phyloP scores from a whole-genome alignment of 2,797 vertebrate species.

The Heliangelus exortis region DNA sequence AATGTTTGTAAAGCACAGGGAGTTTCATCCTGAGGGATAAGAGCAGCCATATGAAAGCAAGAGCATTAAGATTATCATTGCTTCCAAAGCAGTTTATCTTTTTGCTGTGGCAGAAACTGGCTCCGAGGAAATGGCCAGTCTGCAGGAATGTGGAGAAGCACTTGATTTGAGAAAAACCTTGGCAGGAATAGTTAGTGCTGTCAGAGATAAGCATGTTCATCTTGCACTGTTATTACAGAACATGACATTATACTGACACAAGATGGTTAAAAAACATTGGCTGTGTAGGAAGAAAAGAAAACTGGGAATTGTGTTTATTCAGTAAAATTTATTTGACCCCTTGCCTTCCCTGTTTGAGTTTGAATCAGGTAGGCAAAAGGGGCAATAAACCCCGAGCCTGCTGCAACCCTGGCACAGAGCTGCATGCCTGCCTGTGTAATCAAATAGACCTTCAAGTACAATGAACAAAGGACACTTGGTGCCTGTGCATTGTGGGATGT shows the following conservation, averaged over 20 bases:
- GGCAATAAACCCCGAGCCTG: not conserved
- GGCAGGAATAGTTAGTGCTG: not conserved
- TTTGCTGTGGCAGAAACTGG: not conserved
- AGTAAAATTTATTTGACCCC: not conserved
- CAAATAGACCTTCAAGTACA: not conserved
- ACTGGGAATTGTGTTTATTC: not conserved
- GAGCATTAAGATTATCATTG: not conserved
- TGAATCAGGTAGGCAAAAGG: not conserved
- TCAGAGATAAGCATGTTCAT: conserved; percentile 12
- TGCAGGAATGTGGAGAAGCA: not conserved
- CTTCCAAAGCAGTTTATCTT: not conserved
- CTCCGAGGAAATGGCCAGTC: not conserved
- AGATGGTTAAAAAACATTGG: not conserved
- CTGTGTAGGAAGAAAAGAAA: not conserved
- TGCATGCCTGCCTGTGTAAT: not conserved
- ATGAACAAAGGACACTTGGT: fast-evolving
- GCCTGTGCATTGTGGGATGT: not conserved
- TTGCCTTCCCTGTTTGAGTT: not conserved
- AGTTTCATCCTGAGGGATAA: conserved; percentile 24
- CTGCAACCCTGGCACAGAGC: not conserved
- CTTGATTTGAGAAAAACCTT: conserved; percentile 20
- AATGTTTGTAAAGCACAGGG: not conserved
- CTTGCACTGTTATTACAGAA: not conserved
- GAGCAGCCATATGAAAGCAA: conserved; percentile 16
- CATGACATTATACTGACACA: not conserved